Evolutionary conservation across 2,797 vertebrate species (phyloP), one percentile per base, ranked within the genome.

Genomic region (Anisognathus igniventris): DNA sequence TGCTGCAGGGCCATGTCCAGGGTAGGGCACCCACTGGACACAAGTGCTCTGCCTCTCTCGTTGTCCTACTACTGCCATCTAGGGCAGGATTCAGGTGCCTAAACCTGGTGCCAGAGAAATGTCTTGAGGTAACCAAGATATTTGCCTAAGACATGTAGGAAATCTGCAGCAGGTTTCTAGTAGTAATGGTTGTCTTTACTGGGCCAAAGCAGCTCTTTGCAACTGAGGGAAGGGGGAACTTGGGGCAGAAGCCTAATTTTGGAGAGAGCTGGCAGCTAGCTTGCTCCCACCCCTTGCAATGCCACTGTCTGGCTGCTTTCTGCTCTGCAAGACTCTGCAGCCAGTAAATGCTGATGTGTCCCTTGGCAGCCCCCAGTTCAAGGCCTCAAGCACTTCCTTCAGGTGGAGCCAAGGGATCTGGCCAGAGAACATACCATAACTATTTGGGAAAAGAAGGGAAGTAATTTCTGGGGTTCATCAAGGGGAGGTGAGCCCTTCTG

Each of bases 51-150:
- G 3, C 3, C 0, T 71, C 47, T 77, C 82, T 88, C n/a, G 39
- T 92, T 93, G 67, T 94, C 88, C 85, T 89, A 19, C 92, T 95
- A 27, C 93, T 94, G 94, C 92, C 92, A 95, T 40, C 93, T 96
- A 96, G 92, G 95, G 94, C 92, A 94, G 91, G 65, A 90, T 77
- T 45, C 89, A 77, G 50, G 30, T 65, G 85, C 62, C 81, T 78
- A 85, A 90, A 35, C 14, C 53, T 44, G 15, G 22, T 24, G 68
- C 65, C 24, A 3, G 53, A 28, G 33, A 79, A 60, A 53, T 44
- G 22, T 40, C 37, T 67, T 15, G 40, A 76, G 33, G 64, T 11
- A 42, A 30, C 12, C 17, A 53, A 37, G 48, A 28, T 30, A 42
- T 35, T 70, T 84, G 15, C 10, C 14, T 30, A 20, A 23, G 44